Conservation (phyloP, 2,888 invertebrate species). For the Danaus chrysippus region DNA sequence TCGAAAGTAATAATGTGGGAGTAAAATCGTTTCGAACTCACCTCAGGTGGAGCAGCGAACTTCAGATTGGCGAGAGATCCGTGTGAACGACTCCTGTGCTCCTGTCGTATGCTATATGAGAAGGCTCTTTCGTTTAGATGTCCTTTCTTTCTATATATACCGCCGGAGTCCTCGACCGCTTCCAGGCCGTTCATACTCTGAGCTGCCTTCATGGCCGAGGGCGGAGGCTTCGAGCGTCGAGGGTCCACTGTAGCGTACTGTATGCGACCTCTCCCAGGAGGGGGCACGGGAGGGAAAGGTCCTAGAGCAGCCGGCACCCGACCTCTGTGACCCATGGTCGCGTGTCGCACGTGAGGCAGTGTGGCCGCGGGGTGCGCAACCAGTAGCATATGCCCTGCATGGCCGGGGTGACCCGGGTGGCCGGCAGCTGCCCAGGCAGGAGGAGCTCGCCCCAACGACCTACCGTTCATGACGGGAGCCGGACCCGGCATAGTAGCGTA, state of each 20-base stretch:
- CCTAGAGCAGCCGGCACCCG: conserved; percentile 79
- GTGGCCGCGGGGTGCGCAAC: conserved; percentile 71
- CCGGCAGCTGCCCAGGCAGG: conserved; percentile 65
- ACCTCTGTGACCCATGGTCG: conserved; percentile 78
- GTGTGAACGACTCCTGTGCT: conserved; percentile 94
- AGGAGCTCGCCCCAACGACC: conserved; percentile 68
- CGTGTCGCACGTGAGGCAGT: conserved; percentile 66
- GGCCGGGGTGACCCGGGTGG: background rate
- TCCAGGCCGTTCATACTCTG: conserved; percentile 84
- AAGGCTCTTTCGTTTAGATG: conserved; percentile 96
- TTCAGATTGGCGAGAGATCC: conserved; percentile 94
- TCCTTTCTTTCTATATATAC: conserved; percentile 93
- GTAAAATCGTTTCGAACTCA: conserved; percentile 40
- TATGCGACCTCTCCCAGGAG: conserved; percentile 61
- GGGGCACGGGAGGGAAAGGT: conserved; percentile 63
- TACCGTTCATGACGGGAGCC: conserved; percentile 64
- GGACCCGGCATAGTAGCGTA: conserved; percentile 78
- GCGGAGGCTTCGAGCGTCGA: conserved; percentile 81
- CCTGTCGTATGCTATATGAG: conserved; percentile 95
- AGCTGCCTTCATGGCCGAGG: conserved; percentile 81
- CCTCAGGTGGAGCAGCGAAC: conserved; percentile 87
- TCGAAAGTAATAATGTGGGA: background rate
- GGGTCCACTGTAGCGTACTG: conserved; percentile 83
- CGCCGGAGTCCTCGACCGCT: conserved; percentile 80
- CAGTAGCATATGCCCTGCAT: conserved; percentile 54